phyloP scores from a whole-genome alignment of 2,797 vertebrate species.

The Antrozous pallidus region DNA sequence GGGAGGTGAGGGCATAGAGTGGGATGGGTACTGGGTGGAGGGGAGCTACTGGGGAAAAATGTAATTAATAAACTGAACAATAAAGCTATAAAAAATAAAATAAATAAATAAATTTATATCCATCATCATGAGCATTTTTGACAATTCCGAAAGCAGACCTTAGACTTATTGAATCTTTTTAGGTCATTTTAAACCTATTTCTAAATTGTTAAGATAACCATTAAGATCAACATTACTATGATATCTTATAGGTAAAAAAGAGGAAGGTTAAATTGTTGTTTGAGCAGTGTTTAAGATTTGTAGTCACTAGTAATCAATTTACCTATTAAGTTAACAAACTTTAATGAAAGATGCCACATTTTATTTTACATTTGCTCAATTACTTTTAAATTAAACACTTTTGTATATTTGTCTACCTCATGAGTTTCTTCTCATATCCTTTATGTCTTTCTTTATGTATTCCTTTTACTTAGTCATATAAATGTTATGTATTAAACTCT shows the following conservation, averaged over 20 bases:
- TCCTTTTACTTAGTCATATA: slow-evolving; percentile 3
- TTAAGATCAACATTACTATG: background rate
- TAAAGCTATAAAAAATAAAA: no score
- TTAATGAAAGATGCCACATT: background rate
- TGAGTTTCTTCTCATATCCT: background rate
- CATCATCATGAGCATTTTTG: background rate
- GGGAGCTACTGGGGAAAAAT: no score
- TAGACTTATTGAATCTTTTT: slow-evolving; percentile 2
- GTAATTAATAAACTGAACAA: no score
- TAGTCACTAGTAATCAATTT: slow-evolving; percentile 23
- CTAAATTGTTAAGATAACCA: background rate
- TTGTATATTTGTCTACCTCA: background rate
- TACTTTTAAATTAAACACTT: background rate
- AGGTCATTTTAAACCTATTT: background rate
- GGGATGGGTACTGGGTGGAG: no score
- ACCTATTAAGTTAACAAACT: background rate
- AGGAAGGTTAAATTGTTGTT: background rate
- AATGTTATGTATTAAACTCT: background rate
- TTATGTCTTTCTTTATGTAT: background rate
- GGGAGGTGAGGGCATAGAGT: no score
- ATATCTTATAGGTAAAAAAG: slow-evolving; percentile 34
- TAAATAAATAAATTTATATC: background rate
- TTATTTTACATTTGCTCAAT: background rate
- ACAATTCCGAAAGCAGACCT: background rate
- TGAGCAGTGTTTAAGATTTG: background rate